Evolutionary conservation across 1,140 invertebrate genomes (phyloP).

Genomic region (Cataglyphis hispanica): DNA sequence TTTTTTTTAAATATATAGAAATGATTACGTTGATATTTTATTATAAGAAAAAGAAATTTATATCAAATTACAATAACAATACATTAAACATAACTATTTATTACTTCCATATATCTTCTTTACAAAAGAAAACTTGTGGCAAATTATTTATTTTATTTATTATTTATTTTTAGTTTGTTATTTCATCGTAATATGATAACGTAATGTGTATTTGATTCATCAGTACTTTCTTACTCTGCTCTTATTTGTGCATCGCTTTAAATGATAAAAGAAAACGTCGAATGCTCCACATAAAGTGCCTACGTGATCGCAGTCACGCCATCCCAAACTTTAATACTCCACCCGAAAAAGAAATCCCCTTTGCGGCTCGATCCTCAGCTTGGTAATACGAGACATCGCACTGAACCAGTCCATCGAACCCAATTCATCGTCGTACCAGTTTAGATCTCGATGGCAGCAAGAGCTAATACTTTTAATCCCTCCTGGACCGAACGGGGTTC

Average conservation of each 20-base stretch:
- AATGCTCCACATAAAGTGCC: background rate
- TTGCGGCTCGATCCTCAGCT: background rate
- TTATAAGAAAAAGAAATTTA: background rate
- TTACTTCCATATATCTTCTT: background rate
- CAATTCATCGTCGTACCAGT: conserved; percentile 17
- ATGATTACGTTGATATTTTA: background rate
- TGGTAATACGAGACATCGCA: conserved; percentile 57
- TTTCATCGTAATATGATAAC: background rate
- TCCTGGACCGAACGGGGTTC: background rate
- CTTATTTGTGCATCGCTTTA: background rate
- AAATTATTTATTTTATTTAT: background rate
- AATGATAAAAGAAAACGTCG: conserved; percentile 2
- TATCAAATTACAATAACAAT: background rate
- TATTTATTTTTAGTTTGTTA: background rate
- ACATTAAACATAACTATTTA: background rate
- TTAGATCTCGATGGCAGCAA: conserved; percentile 1
- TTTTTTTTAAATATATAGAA: background rate
- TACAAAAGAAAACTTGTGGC: accelerated
- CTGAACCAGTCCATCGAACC: conserved; percentile 8
- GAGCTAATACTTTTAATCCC: conserved; percentile 47
- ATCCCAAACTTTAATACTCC: background rate
- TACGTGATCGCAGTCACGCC: conserved; percentile 57
- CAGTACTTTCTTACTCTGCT: background rate
- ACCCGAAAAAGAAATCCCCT: conserved; percentile 49
- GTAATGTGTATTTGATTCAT: background rate